Evolutionary conservation across 2,888 invertebrate species (phyloP).

Genomic region (Tyria jacobaeae): DNA sequence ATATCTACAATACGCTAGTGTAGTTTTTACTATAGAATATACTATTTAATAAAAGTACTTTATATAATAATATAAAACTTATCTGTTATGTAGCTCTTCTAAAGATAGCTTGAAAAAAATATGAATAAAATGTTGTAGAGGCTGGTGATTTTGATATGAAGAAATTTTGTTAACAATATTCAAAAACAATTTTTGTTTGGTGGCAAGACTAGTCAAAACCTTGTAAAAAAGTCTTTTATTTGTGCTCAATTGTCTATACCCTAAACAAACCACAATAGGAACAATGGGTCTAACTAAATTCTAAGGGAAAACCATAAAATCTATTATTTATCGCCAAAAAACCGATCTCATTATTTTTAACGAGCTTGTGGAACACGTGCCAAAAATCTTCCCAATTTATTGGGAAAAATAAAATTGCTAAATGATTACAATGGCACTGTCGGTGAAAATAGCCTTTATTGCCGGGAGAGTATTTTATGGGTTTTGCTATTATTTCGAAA

Average conservation of each 20-base stretch:
- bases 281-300: constrained; percentile 43
- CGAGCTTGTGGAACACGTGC: constrained; percentile 68
- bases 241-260: constrained; percentile 40
- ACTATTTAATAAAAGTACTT: too few relatives aligned
- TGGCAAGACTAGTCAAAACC: constrained; percentile 20
- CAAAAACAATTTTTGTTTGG: too few relatives aligned
- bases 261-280: constrained; percentile 40
- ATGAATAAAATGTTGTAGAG: too few relatives aligned
- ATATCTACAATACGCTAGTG: too few relatives aligned
- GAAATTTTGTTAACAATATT: too few relatives aligned
- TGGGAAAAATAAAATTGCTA: constrained; percentile 64
- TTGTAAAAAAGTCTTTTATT: constrained; percentile 37
- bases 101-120: too few relatives aligned
- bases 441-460: constrained; percentile 47
- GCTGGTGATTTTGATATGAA: too few relatives aligned
- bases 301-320: constrained; percentile 57
- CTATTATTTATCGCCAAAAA: constrained; percentile 69
- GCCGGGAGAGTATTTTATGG: constrained; percentile 58
- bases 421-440: constrained; percentile 64
- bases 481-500: constrained; percentile 77
- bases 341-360: constrained; percentile 83
- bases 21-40: too few relatives aligned
- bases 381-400: constrained; percentile 79
- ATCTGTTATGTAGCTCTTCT: too few relatives aligned
- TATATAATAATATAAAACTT: too few relatives aligned